phyloP scores from a whole-genome alignment of 2,797 vertebrate genomes.

The Poeciliopsis paucimaculata region DNA sequence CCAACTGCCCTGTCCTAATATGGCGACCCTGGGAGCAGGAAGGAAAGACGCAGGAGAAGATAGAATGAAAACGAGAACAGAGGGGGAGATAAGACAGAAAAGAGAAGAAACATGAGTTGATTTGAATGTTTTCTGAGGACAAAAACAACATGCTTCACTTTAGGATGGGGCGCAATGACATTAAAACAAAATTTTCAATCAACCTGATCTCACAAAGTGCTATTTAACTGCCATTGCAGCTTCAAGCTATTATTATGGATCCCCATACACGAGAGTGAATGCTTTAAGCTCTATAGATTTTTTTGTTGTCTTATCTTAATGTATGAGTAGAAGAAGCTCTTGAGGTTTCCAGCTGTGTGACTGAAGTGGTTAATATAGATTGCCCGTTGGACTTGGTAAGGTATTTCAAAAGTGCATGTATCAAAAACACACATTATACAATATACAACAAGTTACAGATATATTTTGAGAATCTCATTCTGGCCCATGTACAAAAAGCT shows the following conservation, averaged over 20 bases:
- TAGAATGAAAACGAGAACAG: slow-evolving; percentile 1
- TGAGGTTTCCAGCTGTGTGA: background rate
- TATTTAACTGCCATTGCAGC: background rate
- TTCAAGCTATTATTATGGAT: background rate
- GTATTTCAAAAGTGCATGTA: background rate
- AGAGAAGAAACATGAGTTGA: background rate
- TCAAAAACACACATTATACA: background rate
- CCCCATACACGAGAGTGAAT: background rate
- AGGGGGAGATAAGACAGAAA: background rate
- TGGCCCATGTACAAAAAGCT: background rate
- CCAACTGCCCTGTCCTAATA: slow-evolving; percentile 96
- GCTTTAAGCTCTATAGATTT: background rate
- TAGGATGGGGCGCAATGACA: background rate
- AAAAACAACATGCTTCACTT: background rate
- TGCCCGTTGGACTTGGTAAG: background rate
- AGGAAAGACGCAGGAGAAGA: slow-evolving; percentile 17
- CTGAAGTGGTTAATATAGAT: background rate
- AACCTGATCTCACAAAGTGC: background rate
- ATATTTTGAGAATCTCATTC: background rate
- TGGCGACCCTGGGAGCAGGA: slow-evolving; percentile 88
- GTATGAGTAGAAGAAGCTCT: background rate
- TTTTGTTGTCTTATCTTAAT: background rate
- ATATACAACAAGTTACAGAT: background rate
- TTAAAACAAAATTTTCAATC: background rate
- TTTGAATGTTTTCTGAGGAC: slow-evolving; percentile 4